Evolutionary conservation across 2,797 vertebrate genomes (phyloP).

Genomic region (Salmo trutta): DNA sequence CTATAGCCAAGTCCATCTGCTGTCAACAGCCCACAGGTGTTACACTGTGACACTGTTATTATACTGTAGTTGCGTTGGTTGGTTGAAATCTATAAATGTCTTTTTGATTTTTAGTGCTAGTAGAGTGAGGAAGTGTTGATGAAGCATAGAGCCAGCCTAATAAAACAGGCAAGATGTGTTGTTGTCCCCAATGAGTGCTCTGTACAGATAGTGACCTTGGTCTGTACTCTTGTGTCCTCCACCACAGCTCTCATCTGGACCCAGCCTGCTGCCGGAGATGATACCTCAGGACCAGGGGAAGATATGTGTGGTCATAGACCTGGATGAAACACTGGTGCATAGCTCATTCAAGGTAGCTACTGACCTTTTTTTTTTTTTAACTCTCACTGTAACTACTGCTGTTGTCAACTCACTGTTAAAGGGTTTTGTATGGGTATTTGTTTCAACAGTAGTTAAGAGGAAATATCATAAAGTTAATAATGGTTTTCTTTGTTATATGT

Average conservation of each 20-base stretch:
- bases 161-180: background rate
- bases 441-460: background rate
- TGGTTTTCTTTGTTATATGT: background rate
- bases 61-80: background rate
- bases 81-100: background rate
- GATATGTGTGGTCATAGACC: conserved; percentile 87
- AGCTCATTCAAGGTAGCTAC: conserved; percentile 87
- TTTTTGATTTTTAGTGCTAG: background rate
- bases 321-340: conserved; percentile 88
- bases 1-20: background rate
- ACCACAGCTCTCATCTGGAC: conserved; percentile 75
- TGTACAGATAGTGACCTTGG: background rate
- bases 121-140: background rate
- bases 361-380: background rate
- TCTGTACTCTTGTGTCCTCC: background rate
- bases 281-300: conserved; percentile 82
- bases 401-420: too few species aligned
- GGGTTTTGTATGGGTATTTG: too few species aligned
- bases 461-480: background rate
- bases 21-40: background rate
- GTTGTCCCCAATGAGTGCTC: background rate
- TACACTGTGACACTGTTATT: background rate
- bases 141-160: background rate
- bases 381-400: background rate
- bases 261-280: conserved; percentile 84